Evolutionary conservation across 2,888 invertebrate species (phyloP), one percentile per base, ranked within the genome.

Genomic region (Drosophila kambysellisi): DNA sequence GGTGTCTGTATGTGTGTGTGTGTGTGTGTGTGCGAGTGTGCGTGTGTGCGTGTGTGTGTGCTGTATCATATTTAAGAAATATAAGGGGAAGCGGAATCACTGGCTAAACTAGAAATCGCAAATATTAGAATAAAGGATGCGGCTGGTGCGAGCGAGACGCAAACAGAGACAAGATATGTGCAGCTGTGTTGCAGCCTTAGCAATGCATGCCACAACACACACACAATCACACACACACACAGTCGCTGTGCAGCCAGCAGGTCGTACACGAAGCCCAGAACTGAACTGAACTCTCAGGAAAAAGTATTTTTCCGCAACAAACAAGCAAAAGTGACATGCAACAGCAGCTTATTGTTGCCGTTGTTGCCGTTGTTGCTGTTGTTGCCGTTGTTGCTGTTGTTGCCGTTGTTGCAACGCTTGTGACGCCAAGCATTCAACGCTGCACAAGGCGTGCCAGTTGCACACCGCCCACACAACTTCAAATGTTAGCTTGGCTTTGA

Each of bases 241-340:
- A 46, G 41, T 43, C 20, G 51, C 8, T 35, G 33, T 43, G 43
- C 59, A 60, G 61, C 43, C 11, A 43, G 43, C 43, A 43, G 43
- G 43, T 41, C 33, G 51, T 32, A 58, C 51, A 37, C 48, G 39
- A 52, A 59, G 60, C 64, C 39, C 68, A 70, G 74, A 72, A 56
- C 72, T 61, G 39, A 78, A 73, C 80, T 68, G 43, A 69, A 60
- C 68, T 79, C 69, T 39, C 39, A 62, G 64, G 54, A 68, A 88
- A 85, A 85, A 73, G 80, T 89, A 79, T 88, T 84, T 83, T 76
- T 79, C 71, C 70, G 80, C 90, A 82, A 74, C 88, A 84, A 90
- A 84, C 84, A 76, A 82, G 86, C 90, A 88, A 90, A 88, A 90
- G 88, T 88, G 84, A 84, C 88, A 84, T 74, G 79, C 80, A 89